Conservation (phyloP, 2,113 vertebrate species). For the Sebastes fasciatus region DNA sequence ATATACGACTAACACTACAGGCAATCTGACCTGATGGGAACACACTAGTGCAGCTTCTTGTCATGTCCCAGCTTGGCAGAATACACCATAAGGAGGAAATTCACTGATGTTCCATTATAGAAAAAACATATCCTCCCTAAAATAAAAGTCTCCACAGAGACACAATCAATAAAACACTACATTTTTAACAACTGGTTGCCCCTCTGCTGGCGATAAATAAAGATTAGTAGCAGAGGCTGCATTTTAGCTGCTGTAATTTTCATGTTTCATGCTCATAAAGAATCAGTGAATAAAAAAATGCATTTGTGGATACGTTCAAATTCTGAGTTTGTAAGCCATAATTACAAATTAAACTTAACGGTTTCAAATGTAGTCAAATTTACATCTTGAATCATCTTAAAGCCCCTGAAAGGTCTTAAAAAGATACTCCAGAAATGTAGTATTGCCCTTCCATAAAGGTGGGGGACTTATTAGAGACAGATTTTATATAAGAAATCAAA, state of each 20-base stretch:
- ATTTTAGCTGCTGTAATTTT: conserved; percentile 7
- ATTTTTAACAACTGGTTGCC: background rate
- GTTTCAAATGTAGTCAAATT: background rate
- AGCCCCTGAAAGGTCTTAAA: background rate
- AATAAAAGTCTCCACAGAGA: conserved; percentile 8
- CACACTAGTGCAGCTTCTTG: conserved; percentile 3
- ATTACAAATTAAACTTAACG: background rate
- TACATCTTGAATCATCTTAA: background rate
- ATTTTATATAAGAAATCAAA: background rate
- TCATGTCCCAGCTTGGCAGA: conserved; percentile 17
- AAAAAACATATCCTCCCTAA: background rate
- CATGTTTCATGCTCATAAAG: background rate
- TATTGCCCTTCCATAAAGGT: background rate
- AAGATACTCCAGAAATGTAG: background rate
- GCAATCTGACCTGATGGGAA: conserved; percentile 29
- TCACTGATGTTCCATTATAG: conserved; percentile 24
- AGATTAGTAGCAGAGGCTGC: background rate
- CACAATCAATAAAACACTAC: background rate
- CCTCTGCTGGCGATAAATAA: background rate
- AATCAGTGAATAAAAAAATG: background rate
- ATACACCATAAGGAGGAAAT: conserved; percentile 2
- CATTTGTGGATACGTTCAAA: background rate
- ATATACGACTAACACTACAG: background rate
- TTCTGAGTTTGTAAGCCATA: background rate
- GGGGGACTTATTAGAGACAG: background rate